phyloP scores from a whole-genome alignment of 2,888 invertebrate species.

The Eupithecia inturbata region DNA sequence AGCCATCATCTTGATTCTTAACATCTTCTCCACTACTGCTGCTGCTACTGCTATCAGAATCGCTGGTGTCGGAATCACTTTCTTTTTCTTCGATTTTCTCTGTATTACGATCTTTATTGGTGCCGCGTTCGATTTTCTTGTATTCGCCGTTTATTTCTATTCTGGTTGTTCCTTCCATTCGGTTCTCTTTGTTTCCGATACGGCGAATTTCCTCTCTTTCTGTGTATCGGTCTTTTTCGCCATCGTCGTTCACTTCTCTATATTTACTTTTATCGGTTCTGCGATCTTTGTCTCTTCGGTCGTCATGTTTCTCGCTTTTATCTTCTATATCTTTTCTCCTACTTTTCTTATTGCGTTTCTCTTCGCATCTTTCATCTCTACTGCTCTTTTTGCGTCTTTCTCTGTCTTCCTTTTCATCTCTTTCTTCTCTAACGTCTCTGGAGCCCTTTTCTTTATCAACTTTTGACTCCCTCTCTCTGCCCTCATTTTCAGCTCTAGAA shows the following conservation, averaged over 20 bases:
- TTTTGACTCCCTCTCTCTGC: constrained; percentile 16
- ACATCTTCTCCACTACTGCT: constrained; percentile 34
- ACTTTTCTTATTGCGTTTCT: constrained; percentile 29
- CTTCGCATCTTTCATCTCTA: constrained; percentile 39
- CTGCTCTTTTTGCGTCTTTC: constrained; percentile 26
- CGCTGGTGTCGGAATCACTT: constrained; percentile 32
- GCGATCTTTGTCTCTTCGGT: constrained; percentile 37
- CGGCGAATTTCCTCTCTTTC: constrained; percentile 40
- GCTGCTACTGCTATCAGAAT: constrained; percentile 37
- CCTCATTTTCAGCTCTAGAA: constrained; percentile 22
- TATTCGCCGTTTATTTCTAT: constrained; percentile 34
- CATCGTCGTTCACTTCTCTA: constrained; percentile 1
- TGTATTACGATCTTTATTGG: not conserved
- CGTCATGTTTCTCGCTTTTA: constrained; percentile 35
- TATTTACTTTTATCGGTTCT: constrained; percentile 27
- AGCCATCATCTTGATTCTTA: constrained; percentile 47
- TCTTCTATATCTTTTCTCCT: constrained; percentile 40
- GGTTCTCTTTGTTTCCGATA: constrained; percentile 31
- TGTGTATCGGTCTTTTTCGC: constrained; percentile 36
- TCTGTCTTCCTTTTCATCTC: constrained; percentile 25
- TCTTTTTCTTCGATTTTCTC: constrained; percentile 13
- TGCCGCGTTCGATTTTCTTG: constrained; percentile 19
- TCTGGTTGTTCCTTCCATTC: constrained; percentile 28
- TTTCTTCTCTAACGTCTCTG: not conserved
- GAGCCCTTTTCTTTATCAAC: not conserved